phyloP scores from a whole-genome alignment of 2,888 invertebrate genomes.

The Zaprionus obscuricornis region DNA sequence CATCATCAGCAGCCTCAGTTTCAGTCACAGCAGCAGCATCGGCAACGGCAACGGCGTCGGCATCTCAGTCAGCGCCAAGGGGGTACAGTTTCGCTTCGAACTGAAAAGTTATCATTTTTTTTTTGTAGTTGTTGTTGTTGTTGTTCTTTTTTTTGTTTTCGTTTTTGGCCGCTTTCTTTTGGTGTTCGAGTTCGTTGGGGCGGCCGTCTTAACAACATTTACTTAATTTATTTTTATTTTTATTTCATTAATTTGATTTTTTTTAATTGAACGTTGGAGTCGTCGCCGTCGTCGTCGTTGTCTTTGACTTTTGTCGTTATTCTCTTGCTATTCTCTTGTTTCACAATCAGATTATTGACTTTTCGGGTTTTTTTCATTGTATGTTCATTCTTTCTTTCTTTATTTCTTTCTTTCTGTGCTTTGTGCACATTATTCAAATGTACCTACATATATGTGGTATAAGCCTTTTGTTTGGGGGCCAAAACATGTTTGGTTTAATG shows the following conservation, averaged over 20 bases:
- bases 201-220: slow-evolving; percentile 51
- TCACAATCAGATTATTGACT: slow-evolving; percentile 73
- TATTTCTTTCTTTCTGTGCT: too few relatives aligned
- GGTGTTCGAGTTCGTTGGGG: slow-evolving; percentile 35
- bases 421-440: slow-evolving; percentile 67
- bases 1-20: slow-evolving; percentile 22
- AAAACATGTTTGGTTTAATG: slow-evolving; percentile 73
- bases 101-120: slow-evolving; percentile 75
- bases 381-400: slow-evolving; percentile 35
- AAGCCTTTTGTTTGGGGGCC: slow-evolving; percentile 66
- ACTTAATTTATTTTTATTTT: slow-evolving; percentile 68
- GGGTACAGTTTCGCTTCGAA: slow-evolving; percentile 81
- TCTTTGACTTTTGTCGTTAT: too few relatives aligned
- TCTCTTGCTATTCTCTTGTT: slow-evolving; percentile 38
- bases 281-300: slow-evolving; percentile 23
- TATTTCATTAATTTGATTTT: slow-evolving; percentile 70
- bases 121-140: too few relatives aligned
- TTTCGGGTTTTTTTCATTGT: slow-evolving; percentile 42
- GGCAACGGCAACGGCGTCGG: slow-evolving; percentile 31
- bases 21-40: slow-evolving; percentile 20
- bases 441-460: too few relatives aligned
- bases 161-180: slow-evolving; percentile 67
- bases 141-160: slow-evolving; percentile 53
- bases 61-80: slow-evolving; percentile 58
- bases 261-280: slow-evolving; percentile 69